Base-by-base conservation (phyloP, 2,113 vertebrate genomes). In the Phoenicopterus ruber region DNA sequence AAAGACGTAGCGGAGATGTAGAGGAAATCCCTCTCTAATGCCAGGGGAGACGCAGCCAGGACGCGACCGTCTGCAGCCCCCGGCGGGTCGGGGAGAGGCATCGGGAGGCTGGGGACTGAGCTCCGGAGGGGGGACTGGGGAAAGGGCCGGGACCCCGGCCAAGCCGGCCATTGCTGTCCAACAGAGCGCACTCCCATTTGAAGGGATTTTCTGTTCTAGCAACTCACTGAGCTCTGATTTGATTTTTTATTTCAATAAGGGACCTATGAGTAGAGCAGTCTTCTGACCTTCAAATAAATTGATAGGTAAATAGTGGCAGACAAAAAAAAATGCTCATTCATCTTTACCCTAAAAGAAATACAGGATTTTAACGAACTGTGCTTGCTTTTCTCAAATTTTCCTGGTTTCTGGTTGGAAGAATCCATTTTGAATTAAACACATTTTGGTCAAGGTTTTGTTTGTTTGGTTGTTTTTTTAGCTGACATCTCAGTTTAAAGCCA, bases 191-290 rank as follows among this genome's bases (percentile, higher is more conserved):
- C 90, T 77, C 79, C 62, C 82, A 40, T 74, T 20, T 59, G 38
- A 86, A 88, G 82, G 38, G 77, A 92, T 95, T 94, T 93, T 73
- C 86, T 94, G 49, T 86, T 84, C 88, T 44, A 54, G 34, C 25
- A 54, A 72, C 83, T 91, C 24, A 0, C 58, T 82, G 42, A 44
- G 18, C 83, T 63, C 80, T 61, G 57, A 18, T 81, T 69, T 66
- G n/a, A 19, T 79, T 81, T 93, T 47, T 52, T 63, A 0, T 82
- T 82, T 94, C 93, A 69, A 2, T 44, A 61, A 94, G 65, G 62
- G 24, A 79, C 9, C 13, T 18, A 8, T 1, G 6, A 74, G 62
- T 3, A 21, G 36, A 65, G 44, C 16, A 2, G 29, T 31, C 47
- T 86, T 26, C 52, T 0, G 7, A 11, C 55, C 62, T 62, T 58